Percentiles rank a stretch among this genome's conserved stretches.
These are phyloP conservation scores for Reticulitermes speratus DNA, from an alignment of 1,140 invertebrate genomes.

Conservation along the genomic window DNA sequence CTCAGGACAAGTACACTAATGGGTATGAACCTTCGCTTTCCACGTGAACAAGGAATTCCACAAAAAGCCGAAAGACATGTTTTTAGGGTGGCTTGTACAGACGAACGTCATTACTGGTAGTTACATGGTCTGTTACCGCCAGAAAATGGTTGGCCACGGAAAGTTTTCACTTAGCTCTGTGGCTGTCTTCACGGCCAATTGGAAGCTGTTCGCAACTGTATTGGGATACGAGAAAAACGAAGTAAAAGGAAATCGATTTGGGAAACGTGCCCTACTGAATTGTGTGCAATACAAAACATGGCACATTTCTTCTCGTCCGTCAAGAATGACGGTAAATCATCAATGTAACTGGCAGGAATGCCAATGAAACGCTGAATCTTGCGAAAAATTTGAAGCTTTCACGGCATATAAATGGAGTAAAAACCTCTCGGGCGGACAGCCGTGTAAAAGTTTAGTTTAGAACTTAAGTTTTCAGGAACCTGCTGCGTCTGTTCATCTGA, in stretches of 20 bases:
- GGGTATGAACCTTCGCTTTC: too few relatives aligned
- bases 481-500: too few relatives aligned
- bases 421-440: too few relatives aligned
- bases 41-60: background rate
- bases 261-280: background rate
- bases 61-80: background rate
- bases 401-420: too few relatives aligned
- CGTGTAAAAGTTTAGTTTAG: too few relatives aligned
- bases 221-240: background rate
- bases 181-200: background rate
- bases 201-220: background rate
- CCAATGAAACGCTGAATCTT: too few relatives aligned
- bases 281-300: background rate
- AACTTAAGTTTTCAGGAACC: too few relatives aligned
- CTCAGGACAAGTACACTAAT: too few relatives aligned
- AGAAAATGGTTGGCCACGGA: background rate
- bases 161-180: background rate
- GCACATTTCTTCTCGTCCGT: background rate
- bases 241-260: background rate
- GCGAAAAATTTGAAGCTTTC: too few relatives aligned
- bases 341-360: too few relatives aligned
- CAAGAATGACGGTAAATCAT: too few relatives aligned
- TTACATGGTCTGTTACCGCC: background rate
- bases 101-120: background rate
- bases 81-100: background rate